Evolutionary conservation across 2,888 invertebrate genomes (phyloP).

Genomic region (Acheta domesticus): DNA sequence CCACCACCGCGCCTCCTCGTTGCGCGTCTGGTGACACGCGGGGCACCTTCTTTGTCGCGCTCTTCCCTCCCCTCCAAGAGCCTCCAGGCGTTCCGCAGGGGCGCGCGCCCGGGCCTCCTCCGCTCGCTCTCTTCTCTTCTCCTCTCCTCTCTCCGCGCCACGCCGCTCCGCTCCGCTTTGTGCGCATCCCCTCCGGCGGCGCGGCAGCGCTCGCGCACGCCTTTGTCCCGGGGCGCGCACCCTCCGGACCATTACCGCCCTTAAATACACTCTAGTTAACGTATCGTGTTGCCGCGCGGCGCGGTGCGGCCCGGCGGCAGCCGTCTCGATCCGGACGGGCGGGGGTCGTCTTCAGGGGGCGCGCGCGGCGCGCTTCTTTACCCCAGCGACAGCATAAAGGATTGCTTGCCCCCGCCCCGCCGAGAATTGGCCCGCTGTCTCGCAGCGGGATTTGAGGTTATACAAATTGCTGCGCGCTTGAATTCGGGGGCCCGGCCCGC

Average conservation of each 20-base stretch:
- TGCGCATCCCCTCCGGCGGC: too few species aligned
- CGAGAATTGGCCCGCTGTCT: slow-evolving; percentile 7
- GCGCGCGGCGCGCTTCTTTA: background rate
- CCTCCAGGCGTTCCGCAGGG: background rate
- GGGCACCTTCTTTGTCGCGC: background rate
- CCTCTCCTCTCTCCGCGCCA: background rate
- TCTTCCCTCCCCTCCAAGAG: background rate
- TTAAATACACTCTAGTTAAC: slow-evolving; percentile 18
- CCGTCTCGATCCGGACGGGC: too few species aligned
- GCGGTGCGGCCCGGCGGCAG: background rate
- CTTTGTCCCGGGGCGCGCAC: background rate
- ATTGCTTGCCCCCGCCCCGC: background rate
- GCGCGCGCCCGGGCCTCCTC: background rate
- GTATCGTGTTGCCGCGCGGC: slow-evolving; percentile 3
- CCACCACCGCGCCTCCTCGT: background rate
- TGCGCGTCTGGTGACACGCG: background rate
- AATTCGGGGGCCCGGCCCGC: background rate
- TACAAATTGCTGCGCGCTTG: background rate
- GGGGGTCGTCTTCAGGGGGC: too few species aligned
- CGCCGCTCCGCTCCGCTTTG: background rate
- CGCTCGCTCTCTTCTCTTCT: background rate
- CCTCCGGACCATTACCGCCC: slow-evolving; percentile 7
- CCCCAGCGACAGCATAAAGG: background rate
- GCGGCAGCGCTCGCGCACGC: too few species aligned
- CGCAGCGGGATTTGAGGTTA: slow-evolving; percentile 10